Conservation (phyloP, 37 sponge, comb jelly and placozoan species). For the Theonella swinhoei region DNA sequence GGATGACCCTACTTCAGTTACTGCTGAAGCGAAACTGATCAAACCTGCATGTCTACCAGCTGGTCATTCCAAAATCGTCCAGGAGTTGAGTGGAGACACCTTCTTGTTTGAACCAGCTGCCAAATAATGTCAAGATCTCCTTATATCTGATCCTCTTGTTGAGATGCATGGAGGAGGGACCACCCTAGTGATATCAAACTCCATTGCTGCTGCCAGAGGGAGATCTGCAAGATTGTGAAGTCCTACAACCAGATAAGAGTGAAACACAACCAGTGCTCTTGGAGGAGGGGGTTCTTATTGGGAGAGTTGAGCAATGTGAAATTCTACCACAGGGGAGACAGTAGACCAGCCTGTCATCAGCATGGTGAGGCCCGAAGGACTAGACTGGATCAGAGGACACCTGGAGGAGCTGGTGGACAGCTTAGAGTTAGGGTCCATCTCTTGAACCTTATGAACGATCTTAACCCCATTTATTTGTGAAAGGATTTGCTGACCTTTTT, state of each 20-base stretch:
- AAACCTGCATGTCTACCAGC: background rate
- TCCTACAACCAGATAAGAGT: background rate
- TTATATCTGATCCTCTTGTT: background rate
- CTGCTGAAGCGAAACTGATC: background rate
- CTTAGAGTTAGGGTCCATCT: background rate
- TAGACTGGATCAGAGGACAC: background rate
- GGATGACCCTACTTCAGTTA: background rate
- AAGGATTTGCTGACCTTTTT: background rate
- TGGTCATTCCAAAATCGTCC: background rate
- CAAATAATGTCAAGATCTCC: background rate
- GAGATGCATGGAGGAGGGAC: background rate
- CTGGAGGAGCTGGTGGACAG: background rate
- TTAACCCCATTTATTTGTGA: background rate
- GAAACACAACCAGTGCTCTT: background rate
- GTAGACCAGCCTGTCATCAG: too few relatives aligned
- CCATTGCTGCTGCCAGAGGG: background rate
- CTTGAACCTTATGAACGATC: background rate
- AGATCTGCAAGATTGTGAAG: background rate
- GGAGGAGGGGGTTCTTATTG: background rate
- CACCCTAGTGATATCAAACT: background rate
- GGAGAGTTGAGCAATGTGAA: background rate
- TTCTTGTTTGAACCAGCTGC: background rate
- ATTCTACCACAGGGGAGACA: background rate
- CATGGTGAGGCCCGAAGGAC: background rate
- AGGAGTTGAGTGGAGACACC: background rate